A percentile compares a stretch with the other conserved stretches of the same genome.
Conservation (phyloP, 2,888 invertebrate genomes). For the Drosophila merina region DNA sequence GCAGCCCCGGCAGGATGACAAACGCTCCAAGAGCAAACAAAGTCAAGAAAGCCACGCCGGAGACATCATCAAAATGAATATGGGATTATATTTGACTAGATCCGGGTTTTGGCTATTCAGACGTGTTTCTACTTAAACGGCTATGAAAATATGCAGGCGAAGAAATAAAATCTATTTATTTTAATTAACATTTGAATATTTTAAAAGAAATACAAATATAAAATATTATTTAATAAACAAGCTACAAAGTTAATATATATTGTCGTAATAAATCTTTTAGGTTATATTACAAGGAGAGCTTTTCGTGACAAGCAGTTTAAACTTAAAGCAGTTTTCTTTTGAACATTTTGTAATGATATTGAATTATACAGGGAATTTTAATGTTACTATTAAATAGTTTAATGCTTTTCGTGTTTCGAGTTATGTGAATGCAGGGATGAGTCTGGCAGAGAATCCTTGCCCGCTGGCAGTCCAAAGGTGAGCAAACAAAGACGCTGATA, state of each 20-base stretch:
- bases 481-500: conserved; percentile 75
- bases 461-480: conserved; percentile 59
- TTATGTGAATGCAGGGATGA: not conserved
- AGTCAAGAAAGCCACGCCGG: conserved; percentile 54
- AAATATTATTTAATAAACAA: not conserved
- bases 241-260: too few species aligned
- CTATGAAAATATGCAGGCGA: not conserved
- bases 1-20: not conserved
- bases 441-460: conserved; percentile 40
- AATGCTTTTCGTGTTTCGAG: not conserved
- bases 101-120: not conserved
- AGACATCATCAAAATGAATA: conserved; percentile 76
- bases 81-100: conserved; percentile 72
- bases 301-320: too few species aligned
- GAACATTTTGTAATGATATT: too few species aligned
- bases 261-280: too few species aligned
- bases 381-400: not conserved
- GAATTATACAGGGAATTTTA: too few species aligned
- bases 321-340: too few species aligned
- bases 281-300: too few species aligned
- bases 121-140: conserved; percentile 9
- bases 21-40: conserved; percentile 60
- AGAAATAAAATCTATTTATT: not conserved
- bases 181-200: not conserved
- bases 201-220: not conserved